Evolutionary conservation across 2,797 vertebrate genomes (phyloP).

Genomic region (Poeciliopsis infans): DNA sequence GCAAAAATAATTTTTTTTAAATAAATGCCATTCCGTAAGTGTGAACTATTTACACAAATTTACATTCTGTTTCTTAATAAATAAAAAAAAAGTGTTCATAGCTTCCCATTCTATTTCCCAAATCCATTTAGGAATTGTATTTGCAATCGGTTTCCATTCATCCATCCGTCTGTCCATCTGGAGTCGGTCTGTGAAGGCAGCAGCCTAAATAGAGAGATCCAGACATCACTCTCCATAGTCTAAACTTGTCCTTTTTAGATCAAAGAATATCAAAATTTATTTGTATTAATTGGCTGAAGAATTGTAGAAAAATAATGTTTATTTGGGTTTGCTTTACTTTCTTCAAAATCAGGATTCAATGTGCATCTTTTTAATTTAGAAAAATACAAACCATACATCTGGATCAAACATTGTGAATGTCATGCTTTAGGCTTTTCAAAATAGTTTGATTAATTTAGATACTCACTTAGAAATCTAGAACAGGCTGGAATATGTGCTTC

Average conservation of each 20-base stretch:
- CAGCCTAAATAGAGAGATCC: no score
- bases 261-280: background rate
- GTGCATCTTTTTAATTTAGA: background rate
- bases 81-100: background rate
- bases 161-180: background rate
- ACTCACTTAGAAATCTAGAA: background rate
- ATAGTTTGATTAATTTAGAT: background rate
- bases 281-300: background rate
- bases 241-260: background rate
- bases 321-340: background rate
- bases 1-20: background rate
- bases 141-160: background rate
- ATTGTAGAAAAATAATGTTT: background rate
- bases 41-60: background rate
- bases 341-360: background rate
- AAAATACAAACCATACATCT: background rate
- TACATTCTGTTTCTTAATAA: background rate
- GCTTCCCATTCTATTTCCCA: background rate
- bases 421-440: background rate
- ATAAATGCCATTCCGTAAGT: background rate
- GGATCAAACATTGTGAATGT: background rate
- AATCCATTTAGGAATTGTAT: background rate
- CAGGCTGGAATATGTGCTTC: background rate
- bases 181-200: no score
- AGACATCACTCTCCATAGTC: background rate